Conservation (phyloP, 1,140 invertebrate genomes). For the Drosophila varians region DNA sequence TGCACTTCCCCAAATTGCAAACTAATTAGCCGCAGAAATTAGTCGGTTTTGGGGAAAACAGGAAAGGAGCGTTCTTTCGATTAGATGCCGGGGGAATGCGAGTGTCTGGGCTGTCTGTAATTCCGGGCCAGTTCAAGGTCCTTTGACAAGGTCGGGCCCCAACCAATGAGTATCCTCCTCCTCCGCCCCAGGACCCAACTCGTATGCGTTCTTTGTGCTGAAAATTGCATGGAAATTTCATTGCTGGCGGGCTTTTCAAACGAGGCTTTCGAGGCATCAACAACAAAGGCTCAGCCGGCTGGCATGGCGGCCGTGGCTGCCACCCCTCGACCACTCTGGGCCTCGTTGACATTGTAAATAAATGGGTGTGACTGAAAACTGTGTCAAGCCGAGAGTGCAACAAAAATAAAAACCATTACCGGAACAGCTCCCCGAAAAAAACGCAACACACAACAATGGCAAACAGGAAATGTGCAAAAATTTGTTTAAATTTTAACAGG, state of each 20-base stretch:
- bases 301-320: slow-evolving; percentile 10
- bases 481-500: slow-evolving; percentile 70
- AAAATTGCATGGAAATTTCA: slow-evolving; percentile 77
- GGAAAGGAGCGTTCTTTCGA: slow-evolving; percentile 45
- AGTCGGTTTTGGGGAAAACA: slow-evolving; percentile 38
- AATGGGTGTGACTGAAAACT: slow-evolving; percentile 74
- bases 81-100: not conserved
- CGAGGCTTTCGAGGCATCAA: slow-evolving; percentile 9
- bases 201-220: slow-evolving; percentile 13
- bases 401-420: not conserved
- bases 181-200: no score
- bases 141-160: slow-evolving; percentile 49
- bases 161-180: slow-evolving; percentile 18
- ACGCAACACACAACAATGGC: slow-evolving; percentile 42
- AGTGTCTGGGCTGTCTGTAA: slow-evolving; percentile 13
- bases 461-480: slow-evolving; percentile 72
- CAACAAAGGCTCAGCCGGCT: slow-evolving; percentile 25
- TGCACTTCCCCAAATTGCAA: slow-evolving; percentile 18
- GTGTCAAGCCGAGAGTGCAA: slow-evolving; percentile 72
- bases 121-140: slow-evolving; percentile 56
- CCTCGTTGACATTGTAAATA: slow-evolving; percentile 75
- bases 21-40: slow-evolving; percentile 65
- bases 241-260: slow-evolving; percentile 46
- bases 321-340: not conserved
- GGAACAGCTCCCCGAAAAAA: slow-evolving; percentile 20